Conservation (phyloP, 2,797 vertebrate genomes). For the Falco rusticolus region DNA sequence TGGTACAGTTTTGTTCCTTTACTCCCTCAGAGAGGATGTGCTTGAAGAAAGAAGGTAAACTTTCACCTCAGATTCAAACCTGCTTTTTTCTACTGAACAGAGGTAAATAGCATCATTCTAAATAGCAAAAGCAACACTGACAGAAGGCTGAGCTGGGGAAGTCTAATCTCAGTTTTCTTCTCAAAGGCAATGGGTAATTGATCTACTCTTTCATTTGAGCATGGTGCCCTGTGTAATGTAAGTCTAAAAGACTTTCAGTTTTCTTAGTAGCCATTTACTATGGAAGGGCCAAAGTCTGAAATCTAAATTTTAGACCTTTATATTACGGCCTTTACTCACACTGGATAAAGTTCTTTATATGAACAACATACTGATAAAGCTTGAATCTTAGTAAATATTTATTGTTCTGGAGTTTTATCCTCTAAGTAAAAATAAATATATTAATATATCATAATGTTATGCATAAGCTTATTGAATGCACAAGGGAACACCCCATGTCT, state of each 20-base stretch:
- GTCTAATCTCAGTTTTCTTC: not conserved
- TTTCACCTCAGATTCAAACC: not conserved
- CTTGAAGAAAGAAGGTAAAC: not conserved
- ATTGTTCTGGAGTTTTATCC: not conserved
- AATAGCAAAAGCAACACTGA: not conserved
- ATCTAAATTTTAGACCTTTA: not conserved
- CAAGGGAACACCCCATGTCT: not conserved
- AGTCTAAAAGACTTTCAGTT: not conserved
- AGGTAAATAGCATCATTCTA: not conserved
- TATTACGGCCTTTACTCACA: not conserved
- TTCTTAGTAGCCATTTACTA: not conserved
- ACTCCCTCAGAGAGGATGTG: not conserved
- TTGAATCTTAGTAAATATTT: not conserved
- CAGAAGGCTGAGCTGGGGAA: not conserved
- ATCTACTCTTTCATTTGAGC: not conserved
- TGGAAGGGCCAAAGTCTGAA: not conserved
- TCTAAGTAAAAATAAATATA: not conserved
- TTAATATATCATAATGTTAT: not conserved
- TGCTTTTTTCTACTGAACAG: not conserved
- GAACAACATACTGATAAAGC: not conserved
- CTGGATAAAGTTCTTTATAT: not conserved
- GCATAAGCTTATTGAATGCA: not conserved
- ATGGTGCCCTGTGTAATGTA: not conserved
- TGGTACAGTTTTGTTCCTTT: not conserved
- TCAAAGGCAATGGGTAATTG: not conserved